Evolutionary conservation across 2,113 vertebrate genomes (phyloP).

Genomic region (Condylura cristata): DNA sequence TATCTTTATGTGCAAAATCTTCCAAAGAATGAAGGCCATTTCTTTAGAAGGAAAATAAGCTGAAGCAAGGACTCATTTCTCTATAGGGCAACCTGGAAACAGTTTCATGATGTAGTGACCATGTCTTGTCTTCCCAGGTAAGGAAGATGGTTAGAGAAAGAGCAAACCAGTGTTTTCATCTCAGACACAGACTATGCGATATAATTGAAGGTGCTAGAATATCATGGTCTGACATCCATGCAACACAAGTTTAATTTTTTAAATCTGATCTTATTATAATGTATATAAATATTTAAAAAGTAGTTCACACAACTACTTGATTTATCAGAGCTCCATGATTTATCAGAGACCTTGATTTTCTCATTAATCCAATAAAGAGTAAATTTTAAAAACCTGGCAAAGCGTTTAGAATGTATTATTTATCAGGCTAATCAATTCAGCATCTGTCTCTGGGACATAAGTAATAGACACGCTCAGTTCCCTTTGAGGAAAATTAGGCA

Average conservation of each 20-base stretch:
- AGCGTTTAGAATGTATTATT: neutral
- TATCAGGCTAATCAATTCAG: neutral
- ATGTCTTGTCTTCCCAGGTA: neutral
- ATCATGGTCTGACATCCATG: neutral
- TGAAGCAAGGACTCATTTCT: neutral
- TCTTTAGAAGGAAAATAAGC: neutral
- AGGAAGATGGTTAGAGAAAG: neutral
- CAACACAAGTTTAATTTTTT: neutral
- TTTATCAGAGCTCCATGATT: neutral
- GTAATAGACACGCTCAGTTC: neutral
- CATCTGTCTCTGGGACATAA: slow-evolving; percentile 4
- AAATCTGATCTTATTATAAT: neutral
- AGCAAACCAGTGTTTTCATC: neutral
- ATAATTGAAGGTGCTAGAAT: neutral
- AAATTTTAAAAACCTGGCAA: neutral
- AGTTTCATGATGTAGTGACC: neutral
- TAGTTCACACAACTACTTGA: neutral
- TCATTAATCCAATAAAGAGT: neutral
- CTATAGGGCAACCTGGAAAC: neutral
- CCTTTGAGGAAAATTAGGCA: neutral
- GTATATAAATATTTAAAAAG: neutral
- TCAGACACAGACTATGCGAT: neutral
- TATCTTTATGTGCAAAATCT: neutral
- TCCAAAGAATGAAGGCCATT: neutral
- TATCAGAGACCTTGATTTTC: neutral